Evolutionary conservation across 2,797 vertebrate species (phyloP).

Genomic region (Gadopsis bispinosus): DNA sequence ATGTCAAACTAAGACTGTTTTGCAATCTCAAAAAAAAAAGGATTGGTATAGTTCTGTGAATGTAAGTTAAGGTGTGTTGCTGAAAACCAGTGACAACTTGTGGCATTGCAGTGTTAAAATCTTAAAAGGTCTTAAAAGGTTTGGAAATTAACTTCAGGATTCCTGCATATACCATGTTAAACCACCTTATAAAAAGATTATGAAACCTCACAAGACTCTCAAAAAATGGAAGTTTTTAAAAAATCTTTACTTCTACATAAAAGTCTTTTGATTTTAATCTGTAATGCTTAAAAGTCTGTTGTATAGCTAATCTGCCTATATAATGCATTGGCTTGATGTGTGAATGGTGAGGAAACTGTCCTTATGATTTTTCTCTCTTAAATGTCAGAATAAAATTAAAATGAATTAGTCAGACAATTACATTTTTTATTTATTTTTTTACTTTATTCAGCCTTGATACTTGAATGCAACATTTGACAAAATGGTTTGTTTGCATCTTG

Average conservation of each 20-base stretch:
- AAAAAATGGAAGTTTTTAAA: background rate
- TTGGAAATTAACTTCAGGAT: no score
- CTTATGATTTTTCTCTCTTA: background rate
- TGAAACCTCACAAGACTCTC: background rate
- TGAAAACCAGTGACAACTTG: no score
- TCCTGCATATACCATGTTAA: background rate
- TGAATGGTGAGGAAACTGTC: background rate
- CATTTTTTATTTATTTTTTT: no score
- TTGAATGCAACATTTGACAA: background rate
- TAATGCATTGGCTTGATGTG: background rate
- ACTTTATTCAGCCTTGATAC: background rate
- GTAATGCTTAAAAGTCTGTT: conserved; percentile 18
- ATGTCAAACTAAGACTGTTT: no score
- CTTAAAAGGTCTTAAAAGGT: no score
- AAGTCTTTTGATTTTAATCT: conserved; percentile 19
- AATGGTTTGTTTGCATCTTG: background rate
- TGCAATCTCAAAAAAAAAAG: no score
- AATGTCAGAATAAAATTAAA: background rate
- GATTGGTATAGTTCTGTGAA: no score
- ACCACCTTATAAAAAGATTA: background rate
- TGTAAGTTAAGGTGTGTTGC: no score
- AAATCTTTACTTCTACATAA: background rate
- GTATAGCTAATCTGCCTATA: conserved; percentile 4
- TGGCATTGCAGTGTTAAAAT: no score
- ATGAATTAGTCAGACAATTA: background rate